Conservation (phyloP, 2,797 vertebrate genomes). For the Hybognathus amarus region DNA sequence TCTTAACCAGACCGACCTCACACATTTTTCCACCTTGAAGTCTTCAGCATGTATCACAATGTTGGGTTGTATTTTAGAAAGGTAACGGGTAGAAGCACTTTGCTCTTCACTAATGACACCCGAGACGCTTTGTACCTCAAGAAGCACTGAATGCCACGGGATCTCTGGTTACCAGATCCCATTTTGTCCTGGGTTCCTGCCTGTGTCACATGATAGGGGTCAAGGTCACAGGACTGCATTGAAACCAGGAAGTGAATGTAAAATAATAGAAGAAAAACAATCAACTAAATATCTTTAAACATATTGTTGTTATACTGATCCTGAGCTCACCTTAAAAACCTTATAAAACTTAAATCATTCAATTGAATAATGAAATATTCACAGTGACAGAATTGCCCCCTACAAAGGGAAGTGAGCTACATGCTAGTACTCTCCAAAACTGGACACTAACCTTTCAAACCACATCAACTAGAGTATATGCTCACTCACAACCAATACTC, state of each 20-base stretch:
- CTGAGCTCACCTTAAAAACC: slow-evolving; percentile 38
- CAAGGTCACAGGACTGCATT: slow-evolving; percentile 55
- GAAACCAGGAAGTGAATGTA: slow-evolving; percentile 50
- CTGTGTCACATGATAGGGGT: slow-evolving; percentile 56
- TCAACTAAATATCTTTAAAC: slow-evolving; percentile 35
- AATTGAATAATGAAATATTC: slow-evolving; percentile 63
- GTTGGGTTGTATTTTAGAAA: slow-evolving; percentile 40
- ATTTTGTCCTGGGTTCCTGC: slow-evolving; percentile 61
- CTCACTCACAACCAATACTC: slow-evolving; percentile 40
- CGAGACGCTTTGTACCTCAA: slow-evolving; percentile 67
- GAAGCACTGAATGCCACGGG: slow-evolving; percentile 53
- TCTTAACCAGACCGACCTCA: not conserved
- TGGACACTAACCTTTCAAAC: slow-evolving; percentile 49
- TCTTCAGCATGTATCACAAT: not conserved
- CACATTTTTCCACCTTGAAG: not conserved
- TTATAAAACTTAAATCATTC: slow-evolving; percentile 60
- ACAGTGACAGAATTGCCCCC: slow-evolving; percentile 58
- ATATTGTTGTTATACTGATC: slow-evolving; percentile 9
- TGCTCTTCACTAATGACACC: slow-evolving; percentile 66
- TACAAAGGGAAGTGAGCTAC: slow-evolving; percentile 38
- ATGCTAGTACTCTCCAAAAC: slow-evolving; percentile 49
- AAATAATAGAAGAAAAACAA: not conserved
- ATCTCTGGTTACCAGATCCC: slow-evolving; percentile 73
- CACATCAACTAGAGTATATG: slow-evolving; percentile 33
- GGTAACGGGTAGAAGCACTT: slow-evolving; percentile 27